phyloP scores from a whole-genome alignment of 2,797 vertebrate species.

The Buphagus erythrorhynchus region DNA sequence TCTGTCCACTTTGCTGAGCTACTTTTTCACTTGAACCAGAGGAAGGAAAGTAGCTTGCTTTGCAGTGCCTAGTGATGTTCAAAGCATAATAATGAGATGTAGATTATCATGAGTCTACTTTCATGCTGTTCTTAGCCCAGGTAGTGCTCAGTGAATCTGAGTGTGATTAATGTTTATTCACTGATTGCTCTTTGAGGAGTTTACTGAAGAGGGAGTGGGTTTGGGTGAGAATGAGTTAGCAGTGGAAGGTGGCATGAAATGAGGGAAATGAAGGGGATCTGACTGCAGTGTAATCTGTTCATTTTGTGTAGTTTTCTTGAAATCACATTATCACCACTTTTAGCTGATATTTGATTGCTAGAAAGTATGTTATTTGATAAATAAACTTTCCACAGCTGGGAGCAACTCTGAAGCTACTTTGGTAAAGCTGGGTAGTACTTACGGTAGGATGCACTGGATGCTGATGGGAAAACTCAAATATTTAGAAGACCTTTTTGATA shows the following conservation, averaged over 20 bases:
- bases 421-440: neutral
- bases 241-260: neutral
- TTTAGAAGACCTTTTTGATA: neutral
- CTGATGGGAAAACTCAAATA: neutral
- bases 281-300: neutral
- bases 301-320: neutral
- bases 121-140: neutral
- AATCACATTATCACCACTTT: neutral
- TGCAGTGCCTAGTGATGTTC: neutral
- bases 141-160: fast-evolving
- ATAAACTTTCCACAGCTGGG: neutral
- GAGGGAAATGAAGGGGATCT: neutral
- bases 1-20: neutral
- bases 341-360: neutral
- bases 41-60: neutral
- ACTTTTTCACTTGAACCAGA: neutral
- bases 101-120: neutral
- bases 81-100: neutral
- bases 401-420: neutral
- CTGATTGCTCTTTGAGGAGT: neutral
- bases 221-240: neutral
- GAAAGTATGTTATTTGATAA: neutral
- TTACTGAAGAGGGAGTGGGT: neutral
- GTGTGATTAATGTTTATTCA: neutral
- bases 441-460: fast-evolving